Base-by-base conservation (phyloP, 2,113 vertebrate genomes). In the Saiga tatarica region DNA sequence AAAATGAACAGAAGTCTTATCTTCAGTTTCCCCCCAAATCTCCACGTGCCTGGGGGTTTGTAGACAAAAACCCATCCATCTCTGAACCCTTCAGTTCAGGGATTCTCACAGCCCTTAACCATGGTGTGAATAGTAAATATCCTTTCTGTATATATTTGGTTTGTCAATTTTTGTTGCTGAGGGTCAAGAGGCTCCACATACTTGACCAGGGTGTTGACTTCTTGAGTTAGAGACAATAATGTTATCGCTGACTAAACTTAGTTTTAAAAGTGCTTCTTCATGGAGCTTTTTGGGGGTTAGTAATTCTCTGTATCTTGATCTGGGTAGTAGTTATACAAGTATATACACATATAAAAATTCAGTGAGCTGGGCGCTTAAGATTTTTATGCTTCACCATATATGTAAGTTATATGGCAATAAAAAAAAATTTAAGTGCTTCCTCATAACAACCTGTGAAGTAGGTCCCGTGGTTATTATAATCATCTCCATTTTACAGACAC, bases 371-470 rank as follows among this genome's bases (percentile, higher is more conserved):
- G 86, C 26, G 84, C 87, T 94, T 95, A 93, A 87, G 85, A 89
- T 97, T 97, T 97, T 96, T 97, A 91, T 97, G 85, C 91, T 97
- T 95, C 67, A 83, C 93, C 97, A 81, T 96, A 97, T 95, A 97
- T 95, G 89, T 95, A 98, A 96, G 96, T 98, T 97, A 97, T 95
- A 98, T 25, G 86, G 95, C 86, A 97, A 96, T 98, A 97, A 97
- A 97, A 97, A 76, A 45, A 17, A 2, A 2, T 78, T 95, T 97
- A 96, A 97, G 89, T 98, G 89, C 89, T 96, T 95, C 82, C 93
- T 94, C 83, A 53, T 98, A 98, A 98, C 87, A 50, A 97, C 89
- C 96, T 97, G 95, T 62, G 93, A 97, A 97, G 96, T 96, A 94
- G 95, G 96, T 97, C 96, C 91, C 87, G 30, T 84, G 96, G 93